A percentile compares a stretch with the other conserved stretches of the same genome.
Conservation (phyloP, 2,797 vertebrate genomes). For the Thaleichthys pacificus region DNA sequence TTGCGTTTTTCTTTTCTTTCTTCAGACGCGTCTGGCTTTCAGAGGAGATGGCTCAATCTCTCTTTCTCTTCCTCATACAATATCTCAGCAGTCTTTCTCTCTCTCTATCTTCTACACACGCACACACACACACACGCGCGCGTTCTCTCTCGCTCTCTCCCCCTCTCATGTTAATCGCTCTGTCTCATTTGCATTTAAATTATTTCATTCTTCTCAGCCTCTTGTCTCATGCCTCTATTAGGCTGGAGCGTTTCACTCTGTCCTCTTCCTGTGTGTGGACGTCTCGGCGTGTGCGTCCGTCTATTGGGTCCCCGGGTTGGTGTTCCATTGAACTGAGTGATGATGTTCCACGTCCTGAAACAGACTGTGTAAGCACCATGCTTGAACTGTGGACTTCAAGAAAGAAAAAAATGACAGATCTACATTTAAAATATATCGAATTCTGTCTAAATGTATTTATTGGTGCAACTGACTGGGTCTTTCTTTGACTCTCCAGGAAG, state of each 20-base stretch:
- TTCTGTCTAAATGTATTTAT: too few species aligned
- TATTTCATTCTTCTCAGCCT: conserved; percentile 68
- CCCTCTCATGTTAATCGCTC: conserved; percentile 77
- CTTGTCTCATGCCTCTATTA: conserved; percentile 60
- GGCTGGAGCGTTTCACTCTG: conserved; percentile 51
- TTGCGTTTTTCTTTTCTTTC: background rate
- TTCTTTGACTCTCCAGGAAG: background rate
- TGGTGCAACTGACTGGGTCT: too few species aligned
- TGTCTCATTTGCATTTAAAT: conserved; percentile 90
- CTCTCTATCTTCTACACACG: background rate
- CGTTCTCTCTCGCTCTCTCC: conserved; percentile 5
- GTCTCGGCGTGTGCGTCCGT: conserved; percentile 41
- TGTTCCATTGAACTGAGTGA: background rate
- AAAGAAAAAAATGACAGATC: too few species aligned
- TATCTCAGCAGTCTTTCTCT: conserved; percentile 38
- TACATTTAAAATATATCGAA: too few species aligned
- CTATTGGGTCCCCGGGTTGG: conserved; percentile 33
- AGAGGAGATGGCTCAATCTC: conserved; percentile 61
- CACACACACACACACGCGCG: background rate
- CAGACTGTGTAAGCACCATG: too few species aligned
- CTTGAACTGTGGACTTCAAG: too few species aligned
- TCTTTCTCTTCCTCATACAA: conserved; percentile 60
- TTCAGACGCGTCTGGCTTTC: background rate
- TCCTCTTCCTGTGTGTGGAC: conserved; percentile 55
- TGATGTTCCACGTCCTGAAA: background rate